These are phyloP conservation scores for Sinohyriopsis cumingii DNA, from an alignment of 2,888 invertebrate genomes.

Conservation along the genomic window DNA sequence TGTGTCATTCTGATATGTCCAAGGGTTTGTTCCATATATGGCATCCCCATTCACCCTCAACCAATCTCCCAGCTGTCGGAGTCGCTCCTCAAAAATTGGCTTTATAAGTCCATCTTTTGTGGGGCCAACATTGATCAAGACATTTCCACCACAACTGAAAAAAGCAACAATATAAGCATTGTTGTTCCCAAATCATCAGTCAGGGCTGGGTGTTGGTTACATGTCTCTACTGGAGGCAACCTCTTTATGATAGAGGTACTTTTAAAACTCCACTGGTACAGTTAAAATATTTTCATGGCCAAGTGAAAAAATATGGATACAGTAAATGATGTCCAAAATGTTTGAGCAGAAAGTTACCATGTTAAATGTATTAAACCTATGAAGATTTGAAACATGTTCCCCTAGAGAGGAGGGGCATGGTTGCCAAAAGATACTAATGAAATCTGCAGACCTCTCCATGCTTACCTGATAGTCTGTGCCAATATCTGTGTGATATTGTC, in stretches of 20 bases:
- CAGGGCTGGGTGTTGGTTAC: not conserved
- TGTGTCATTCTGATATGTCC: constrained; percentile 85
- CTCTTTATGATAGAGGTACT: too few species aligned
- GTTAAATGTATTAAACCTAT: too few species aligned
- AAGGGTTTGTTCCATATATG: constrained; percentile 85
- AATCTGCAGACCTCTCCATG: not conserved
- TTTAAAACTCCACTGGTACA: too few species aligned
- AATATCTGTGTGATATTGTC: constrained; percentile 76
- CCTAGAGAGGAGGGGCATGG: not conserved
- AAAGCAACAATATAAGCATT: not conserved
- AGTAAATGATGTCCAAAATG: too few species aligned
- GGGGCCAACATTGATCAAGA: constrained; percentile 89
- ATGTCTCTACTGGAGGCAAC: not conserved
- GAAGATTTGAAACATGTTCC: too few species aligned
- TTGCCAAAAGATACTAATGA: not conserved
- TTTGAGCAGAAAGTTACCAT: too few species aligned
- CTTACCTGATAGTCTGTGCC: constrained; percentile 69
- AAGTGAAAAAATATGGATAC: too few species aligned
- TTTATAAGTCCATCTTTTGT: constrained; percentile 89
- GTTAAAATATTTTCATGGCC: too few species aligned
- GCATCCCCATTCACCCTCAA: constrained; percentile 88
- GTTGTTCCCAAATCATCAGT: not conserved
- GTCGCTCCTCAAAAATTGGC: constrained; percentile 89
- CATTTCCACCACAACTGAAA: constrained; percentile 78
- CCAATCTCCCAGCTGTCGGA: constrained; percentile 86